These are phyloP conservation scores for Anser brachyrhynchus DNA, from an alignment of 2,113 vertebrate species.

Conservation along the genomic window DNA sequence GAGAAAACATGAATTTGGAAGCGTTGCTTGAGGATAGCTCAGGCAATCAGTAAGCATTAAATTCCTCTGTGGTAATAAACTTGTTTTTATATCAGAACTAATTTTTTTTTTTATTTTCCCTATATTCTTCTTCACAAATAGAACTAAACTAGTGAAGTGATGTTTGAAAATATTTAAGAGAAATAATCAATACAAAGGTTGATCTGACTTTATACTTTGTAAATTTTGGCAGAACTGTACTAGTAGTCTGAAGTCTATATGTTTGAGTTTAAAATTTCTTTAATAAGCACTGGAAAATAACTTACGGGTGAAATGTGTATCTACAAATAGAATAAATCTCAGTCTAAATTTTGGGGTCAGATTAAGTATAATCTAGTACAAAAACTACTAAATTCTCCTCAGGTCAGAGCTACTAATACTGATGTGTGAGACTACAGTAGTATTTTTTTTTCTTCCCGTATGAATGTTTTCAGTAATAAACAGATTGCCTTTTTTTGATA, in stretches of 20 bases:
- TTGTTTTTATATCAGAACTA: not conserved
- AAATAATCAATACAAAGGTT: not conserved
- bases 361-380: not conserved
- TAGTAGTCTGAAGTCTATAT: not conserved
- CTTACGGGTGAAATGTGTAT: not conserved
- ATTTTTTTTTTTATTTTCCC: not conserved
- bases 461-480: not conserved
- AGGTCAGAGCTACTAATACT: not conserved
- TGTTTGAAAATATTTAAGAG: not conserved
- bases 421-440: not conserved
- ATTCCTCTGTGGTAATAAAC: not conserved
- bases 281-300: not conserved
- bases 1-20: not conserved
- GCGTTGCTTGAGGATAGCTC: not conserved
- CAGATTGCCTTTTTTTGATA: not conserved
- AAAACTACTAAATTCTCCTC: not conserved
- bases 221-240: not conserved
- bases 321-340: not conserved
- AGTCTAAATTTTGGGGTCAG: not conserved
- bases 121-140: not conserved
- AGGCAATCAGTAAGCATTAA: constrained; percentile 1
- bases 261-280: not conserved
- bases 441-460: not conserved
- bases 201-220: not conserved
- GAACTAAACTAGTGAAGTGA: not conserved